Base-by-base conservation (phyloP, 1,140 invertebrate species). In the Pseudomyrmex pallidus region DNA sequence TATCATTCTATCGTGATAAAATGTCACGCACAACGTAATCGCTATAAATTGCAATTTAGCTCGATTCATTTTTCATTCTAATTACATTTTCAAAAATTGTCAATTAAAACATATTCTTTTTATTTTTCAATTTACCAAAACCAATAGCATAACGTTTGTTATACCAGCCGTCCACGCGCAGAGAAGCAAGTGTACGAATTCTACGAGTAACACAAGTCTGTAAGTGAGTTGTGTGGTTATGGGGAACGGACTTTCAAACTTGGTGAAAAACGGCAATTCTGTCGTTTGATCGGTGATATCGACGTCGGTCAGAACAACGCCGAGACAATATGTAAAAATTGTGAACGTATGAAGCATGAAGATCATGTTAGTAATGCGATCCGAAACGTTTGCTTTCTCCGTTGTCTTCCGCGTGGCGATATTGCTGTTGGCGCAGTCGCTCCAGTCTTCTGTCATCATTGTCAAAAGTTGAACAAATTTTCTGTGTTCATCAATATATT, bases 221-320 rank as follows among this genome's bases (percentile, higher is more conserved):
- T 68, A 77, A n/a, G 15, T 56, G 25, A 25, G 8, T 56, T 67
- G 74, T 9, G 63, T 22, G 9, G 54, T 67, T 67, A 77, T 56
- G 0, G 44, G 12, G 5, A 77, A 48, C 0, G 63, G 35, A 22
- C 46, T 0, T 22, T 77, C 50, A 1, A 77, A n/a, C 5, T 56
- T 46, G 35, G 12, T 22, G 1, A 56, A 8, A 3, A 56, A 56
- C 1, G 13, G 35, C 46, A 77, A 12, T 0, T 77, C 50, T 2
- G 35, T 57, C n/a, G 13, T 22, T 3, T 35, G 17, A 46, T 56
- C 35, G 13, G n/a, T 67, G 15, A 77, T 15, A n/a, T 77, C 62
- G 9, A 56, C 13, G 12, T 77, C 15, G 13, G 17, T 13, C 2
- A 77, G 2, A 0, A 77, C 4, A 10, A 22, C 0, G 10, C 57